Evolutionary conservation across 2,797 vertebrate species (phyloP), one percentile per base, ranked within the genome.

Genomic region (Gastrophryne carolinensis): DNA sequence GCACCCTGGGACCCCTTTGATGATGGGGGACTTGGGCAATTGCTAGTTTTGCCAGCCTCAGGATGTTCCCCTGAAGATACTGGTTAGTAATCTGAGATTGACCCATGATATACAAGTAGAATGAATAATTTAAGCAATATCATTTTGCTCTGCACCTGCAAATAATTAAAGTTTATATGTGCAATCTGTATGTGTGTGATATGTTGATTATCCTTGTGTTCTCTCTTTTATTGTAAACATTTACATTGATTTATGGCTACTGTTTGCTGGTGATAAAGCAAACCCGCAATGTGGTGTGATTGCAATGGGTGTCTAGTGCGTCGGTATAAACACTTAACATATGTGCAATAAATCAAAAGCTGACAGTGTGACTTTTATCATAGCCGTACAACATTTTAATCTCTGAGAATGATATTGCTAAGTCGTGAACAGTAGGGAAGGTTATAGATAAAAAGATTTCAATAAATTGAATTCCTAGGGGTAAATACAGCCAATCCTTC

Each of bases 261-360:
- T 78, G 75, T 72, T 78, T 78, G 23, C 4, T 60, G 24, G 53
- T 78, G 75, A 78, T 78, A 78, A 78, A 78, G 56, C 47, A 72
- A 63, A 49, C 67, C 72, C 66, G 68, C 61, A 60, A 65, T 71
- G 37, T 70, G 53, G 61, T 30, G 39, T 72, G 75, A 78, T 78
- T 78, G 57, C 75, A 78, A 78, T 78, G 72, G n/a, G 75, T 65
- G 50, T 66, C 75, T 60, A 62, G 39, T 24, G 21, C 68, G 44
- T 60, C 27, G 39, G 60, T 65, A 52, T 65, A 72, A 72, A 66
- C 68, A 78, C 63, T 72, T 72, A 72, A 72, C 75, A 78, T 72
- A 78, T 78, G 68, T 72, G 75, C 56, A 66, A 78, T 78, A 78
- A 78, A 78, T 78, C 75, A 78, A 58, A 21, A 1, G 39, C 61